Evolutionary conservation across 1,140 invertebrate species (phyloP), one percentile per base, ranked within the genome.

Genomic region (Pseudomyrmex sp.): DNA sequence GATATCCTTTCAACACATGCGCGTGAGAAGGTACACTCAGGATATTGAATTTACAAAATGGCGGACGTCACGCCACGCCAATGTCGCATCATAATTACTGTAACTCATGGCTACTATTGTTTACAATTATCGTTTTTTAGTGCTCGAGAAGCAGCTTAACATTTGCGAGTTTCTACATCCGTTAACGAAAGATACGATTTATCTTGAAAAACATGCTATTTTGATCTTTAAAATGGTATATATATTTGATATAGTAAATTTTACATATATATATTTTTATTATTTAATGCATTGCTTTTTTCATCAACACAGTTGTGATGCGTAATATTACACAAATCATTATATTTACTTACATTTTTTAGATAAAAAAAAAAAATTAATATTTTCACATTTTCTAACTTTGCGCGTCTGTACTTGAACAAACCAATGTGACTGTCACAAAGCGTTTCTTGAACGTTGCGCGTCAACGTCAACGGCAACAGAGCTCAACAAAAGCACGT

Each of bases 11-110:
- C 76, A 90, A 91, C 90, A 90, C 91, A 92, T 92, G 91, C 91
- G 92, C 92, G 87, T 58, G 62, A 89, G 70, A 82, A 84, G 80
- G 75, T 82, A 77, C 62, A 83, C 83, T 77, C 84, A 89, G 85
- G 80, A 88, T 90, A 91, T 92, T 75, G 90, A 91, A 87, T 88
- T 90, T 90, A 77, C 90, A 91, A 92, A 93, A 93, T 93, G 92
- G 92, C 91, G 90, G 66, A 70, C 46, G 18, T 18, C 18, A 50
- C 35, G 2, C 52, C 54, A 10, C n/a, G 50, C 35, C 68, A 18
- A 48, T 61, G 20, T 10, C n/a, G 35, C 5, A 7, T 35, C 35
- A 56, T 44, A n/a, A 59, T 58, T 69, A 48, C 23, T 50, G 23
- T 7, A 7, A 3, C 13, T 18, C 15, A 18, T 50, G n/a, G 12